Evolutionary conservation across 2,113 vertebrate species (phyloP).

Genomic region (Elephas maximus): DNA sequence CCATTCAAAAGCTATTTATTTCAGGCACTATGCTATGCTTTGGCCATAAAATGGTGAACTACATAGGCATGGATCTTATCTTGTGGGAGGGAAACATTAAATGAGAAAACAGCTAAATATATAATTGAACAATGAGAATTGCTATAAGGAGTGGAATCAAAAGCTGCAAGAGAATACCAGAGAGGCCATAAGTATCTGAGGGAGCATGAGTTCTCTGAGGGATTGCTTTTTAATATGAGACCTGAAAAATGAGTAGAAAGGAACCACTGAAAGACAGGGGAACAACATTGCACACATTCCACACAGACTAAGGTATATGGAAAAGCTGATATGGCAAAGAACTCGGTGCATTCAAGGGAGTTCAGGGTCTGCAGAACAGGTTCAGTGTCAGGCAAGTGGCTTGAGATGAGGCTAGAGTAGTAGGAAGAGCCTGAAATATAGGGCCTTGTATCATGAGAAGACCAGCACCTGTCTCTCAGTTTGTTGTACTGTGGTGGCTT

Average conservation of each 20-base stretch:
- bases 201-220: neutral
- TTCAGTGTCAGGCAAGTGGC: neutral
- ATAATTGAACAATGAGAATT: neutral
- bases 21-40: neutral
- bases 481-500: too few species aligned
- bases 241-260: neutral
- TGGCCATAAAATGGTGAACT: neutral
- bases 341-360: neutral
- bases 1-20: neutral
- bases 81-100: neutral
- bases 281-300: neutral
- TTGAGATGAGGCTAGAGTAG: neutral
- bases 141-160: neutral
- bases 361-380: neutral
- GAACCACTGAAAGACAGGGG: neutral
- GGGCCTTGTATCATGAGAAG: neutral
- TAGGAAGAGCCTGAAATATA: neutral
- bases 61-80: neutral
- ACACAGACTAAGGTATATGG: rapidly evolving
- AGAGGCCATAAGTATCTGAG: neutral
- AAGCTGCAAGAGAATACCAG: neutral
- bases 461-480: too few species aligned
- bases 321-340: neutral
- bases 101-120: neutral
- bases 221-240: neutral